Conservation (phyloP, 1,140 invertebrate species). For the Drosophila subobscura region DNA sequence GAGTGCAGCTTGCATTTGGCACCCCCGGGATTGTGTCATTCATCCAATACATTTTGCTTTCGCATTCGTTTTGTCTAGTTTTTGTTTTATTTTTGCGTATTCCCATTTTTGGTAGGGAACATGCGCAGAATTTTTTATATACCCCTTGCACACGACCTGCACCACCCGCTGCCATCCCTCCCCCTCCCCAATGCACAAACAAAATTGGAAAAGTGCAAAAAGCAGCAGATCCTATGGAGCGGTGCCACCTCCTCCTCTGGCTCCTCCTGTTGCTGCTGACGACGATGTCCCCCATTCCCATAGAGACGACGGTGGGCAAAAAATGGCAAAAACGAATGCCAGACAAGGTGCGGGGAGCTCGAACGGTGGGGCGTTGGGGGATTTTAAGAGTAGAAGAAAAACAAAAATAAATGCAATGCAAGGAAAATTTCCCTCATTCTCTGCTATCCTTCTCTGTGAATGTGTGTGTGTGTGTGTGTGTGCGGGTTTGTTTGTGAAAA, state of each 20-base stretch:
- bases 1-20: no score
- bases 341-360: no score
- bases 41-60: conserved; percentile 56
- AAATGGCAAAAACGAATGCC: background rate
- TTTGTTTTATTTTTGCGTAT: conserved; percentile 39
- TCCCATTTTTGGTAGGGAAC: conserved; percentile 62
- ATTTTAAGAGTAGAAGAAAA: background rate
- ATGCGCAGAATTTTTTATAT: conserved; percentile 74
- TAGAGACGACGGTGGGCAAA: conserved; percentile 9
- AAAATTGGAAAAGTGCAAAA: conserved; percentile 58
- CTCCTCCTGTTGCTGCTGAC: conserved; percentile 1
- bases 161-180: background rate
- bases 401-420: conserved; percentile 74
- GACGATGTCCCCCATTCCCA: conserved; percentile 13
- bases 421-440: conserved; percentile 56
- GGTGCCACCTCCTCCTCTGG: background rate
- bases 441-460: background rate
- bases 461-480: conserved; percentile 5
- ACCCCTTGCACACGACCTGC: no score
- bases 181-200: conserved; percentile 4
- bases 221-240: conserved; percentile 3
- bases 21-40: conserved; percentile 31
- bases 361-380: background rate
- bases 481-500: conserved; percentile 59
- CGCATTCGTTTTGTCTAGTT: conserved; percentile 60